Conservation (phyloP, 2,113 vertebrate genomes). For the Malaclemys terrapin region DNA sequence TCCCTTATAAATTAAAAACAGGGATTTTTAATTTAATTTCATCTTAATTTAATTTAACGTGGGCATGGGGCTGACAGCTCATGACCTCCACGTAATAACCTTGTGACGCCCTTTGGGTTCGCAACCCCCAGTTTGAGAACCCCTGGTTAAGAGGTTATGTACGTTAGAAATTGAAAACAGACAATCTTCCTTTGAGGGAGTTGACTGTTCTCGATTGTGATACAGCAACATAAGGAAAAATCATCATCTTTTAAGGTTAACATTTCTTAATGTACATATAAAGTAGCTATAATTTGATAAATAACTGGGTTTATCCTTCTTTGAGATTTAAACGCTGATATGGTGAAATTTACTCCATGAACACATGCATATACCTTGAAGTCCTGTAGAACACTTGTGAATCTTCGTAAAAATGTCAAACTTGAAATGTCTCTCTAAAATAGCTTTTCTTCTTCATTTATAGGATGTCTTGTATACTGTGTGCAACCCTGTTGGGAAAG, state of each 20-base stretch:
- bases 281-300: neutral
- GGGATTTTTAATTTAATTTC: no score
- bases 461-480: constrained; percentile 95
- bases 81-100: no score
- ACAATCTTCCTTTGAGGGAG: neutral
- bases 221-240: neutral
- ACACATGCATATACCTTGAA: neutral
- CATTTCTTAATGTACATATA: neutral
- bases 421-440: neutral
- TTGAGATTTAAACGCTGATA: neutral
- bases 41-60: neutral
- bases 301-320: neutral
- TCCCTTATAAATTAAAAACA: no score
- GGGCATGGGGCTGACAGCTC: no score
- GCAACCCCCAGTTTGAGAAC: no score
- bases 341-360: neutral
- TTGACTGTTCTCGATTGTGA: neutral
- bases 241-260: neutral
- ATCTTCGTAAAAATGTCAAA: neutral
- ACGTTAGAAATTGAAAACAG: neutral
- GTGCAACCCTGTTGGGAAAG: constrained; percentile 92
- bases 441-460: neutral
- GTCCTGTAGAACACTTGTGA: neutral
- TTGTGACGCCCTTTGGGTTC: neutral
- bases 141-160: neutral